A percentile compares a stretch with the other conserved stretches of the same genome.
These are phyloP conservation scores for Sinonovacula constricta DNA, from an alignment of 1,140 invertebrate genomes.

Conservation along the genomic window DNA sequence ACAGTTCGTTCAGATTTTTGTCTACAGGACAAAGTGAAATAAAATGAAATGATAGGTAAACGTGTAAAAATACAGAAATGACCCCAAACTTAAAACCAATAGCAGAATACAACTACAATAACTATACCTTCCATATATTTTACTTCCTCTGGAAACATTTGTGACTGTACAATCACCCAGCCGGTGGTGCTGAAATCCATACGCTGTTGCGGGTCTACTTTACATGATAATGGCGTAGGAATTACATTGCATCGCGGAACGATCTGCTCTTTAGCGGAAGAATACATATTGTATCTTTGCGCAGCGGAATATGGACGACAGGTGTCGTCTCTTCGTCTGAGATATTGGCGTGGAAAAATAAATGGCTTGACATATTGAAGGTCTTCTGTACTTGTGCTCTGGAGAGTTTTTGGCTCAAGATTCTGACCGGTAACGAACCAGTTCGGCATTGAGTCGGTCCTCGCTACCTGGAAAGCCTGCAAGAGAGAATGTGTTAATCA, in stretches of 20 bases:
- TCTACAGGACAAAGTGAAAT: too few relatives aligned
- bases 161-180: conserved; percentile 26
- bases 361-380: conserved; percentile 29
- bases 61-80: neutral
- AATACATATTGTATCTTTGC: conserved; percentile 10
- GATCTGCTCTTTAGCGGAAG: neutral
- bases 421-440: conserved; percentile 30
- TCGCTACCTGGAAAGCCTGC: conserved; percentile 24
- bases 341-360: conserved; percentile 13
- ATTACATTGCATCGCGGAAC: conserved; percentile 4
- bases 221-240: conserved; percentile 25
- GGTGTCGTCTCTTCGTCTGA: conserved; percentile 13
- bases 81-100: neutral
- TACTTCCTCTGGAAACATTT: conserved; percentile 23
- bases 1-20: neutral
- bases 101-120: neutral
- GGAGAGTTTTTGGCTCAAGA: conserved; percentile 7
- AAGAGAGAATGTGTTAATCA: too few relatives aligned
- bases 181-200: conserved; percentile 19
- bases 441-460: conserved; percentile 31
- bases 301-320: neutral
- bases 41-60: neutral
- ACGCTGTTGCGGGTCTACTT: neutral
- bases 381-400: conserved; percentile 29
- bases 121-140: conserved; percentile 27